A percentile compares a stretch with the other conserved stretches of the same genome.
Evolutionary conservation across 2,888 invertebrate species (phyloP).

Genomic region (Hirtodrosophila confusa): DNA sequence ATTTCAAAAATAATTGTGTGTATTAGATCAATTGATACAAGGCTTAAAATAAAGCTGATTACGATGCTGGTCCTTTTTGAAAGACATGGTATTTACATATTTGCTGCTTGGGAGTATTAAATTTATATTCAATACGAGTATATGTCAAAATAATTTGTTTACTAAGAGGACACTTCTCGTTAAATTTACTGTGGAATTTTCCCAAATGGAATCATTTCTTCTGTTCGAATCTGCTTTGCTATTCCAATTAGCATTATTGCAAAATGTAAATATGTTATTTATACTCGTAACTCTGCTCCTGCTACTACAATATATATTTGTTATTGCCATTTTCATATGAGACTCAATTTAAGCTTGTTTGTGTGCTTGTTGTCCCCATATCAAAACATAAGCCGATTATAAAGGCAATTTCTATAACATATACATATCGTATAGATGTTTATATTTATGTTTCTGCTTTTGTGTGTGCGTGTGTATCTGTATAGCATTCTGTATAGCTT

Average conservation of each 20-base stretch:
- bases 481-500: slow-evolving; percentile 23
- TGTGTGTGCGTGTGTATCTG: slow-evolving; percentile 20
- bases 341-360: slow-evolving; percentile 71
- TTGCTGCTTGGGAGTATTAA: background rate
- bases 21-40: too few species aligned
- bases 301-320: slow-evolving; percentile 16
- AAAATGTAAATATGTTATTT: slow-evolving; percentile 59
- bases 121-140: background rate
- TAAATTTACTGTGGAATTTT: slow-evolving; percentile 7
- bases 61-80: too few species aligned
- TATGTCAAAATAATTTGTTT: background rate
- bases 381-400: slow-evolving; percentile 73
- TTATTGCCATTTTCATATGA: slow-evolving; percentile 53
- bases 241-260: slow-evolving; percentile 43
- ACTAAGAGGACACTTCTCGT: background rate
- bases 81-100: background rate
- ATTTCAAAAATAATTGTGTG: too few species aligned
- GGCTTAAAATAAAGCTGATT: too few species aligned
- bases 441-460: slow-evolving; percentile 34
- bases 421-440: slow-evolving; percentile 38
- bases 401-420: slow-evolving; percentile 69
- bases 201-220: slow-evolving; percentile 12
- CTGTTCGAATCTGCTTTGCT: slow-evolving; percentile 12
- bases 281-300: slow-evolving; percentile 28
- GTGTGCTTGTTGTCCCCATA: slow-evolving; percentile 61